phyloP scores from a whole-genome alignment of 2,113 vertebrate species.

The Hippolais icterina region DNA sequence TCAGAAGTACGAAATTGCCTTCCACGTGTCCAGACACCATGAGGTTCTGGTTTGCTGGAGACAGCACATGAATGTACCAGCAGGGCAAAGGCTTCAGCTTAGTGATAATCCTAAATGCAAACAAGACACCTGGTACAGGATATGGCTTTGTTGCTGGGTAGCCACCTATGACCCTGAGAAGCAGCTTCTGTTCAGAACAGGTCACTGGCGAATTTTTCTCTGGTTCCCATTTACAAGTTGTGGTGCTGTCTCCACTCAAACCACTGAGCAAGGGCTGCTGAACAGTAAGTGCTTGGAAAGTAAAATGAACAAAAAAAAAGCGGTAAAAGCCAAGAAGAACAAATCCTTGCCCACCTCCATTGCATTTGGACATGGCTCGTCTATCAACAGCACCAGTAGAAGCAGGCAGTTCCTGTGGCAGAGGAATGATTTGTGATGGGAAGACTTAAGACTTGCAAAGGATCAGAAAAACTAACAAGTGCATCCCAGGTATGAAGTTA shows the following conservation, averaged over 20 bases:
- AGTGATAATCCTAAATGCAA: background rate
- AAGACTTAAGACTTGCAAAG: conserved; percentile 29
- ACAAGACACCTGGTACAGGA: background rate
- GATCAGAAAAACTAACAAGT: conserved; percentile 6
- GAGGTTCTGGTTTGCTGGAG: background rate
- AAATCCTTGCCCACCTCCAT: background rate
- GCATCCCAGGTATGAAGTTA: conserved; percentile 11
- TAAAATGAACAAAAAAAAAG: background rate
- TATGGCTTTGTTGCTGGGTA: conserved; percentile 68
- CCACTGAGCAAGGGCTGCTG: background rate
- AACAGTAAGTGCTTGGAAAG: background rate
- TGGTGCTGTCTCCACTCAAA: background rate
- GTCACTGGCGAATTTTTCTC: background rate
- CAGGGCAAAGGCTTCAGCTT: conserved; percentile 56
- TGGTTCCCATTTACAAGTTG: background rate
- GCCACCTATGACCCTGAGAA: conserved; percentile 22
- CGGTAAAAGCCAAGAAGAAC: background rate
- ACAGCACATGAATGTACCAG: conserved; percentile 36
- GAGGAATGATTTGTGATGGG: background rate
- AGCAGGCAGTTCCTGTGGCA: background rate
- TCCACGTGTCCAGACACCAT: conserved; percentile 46
- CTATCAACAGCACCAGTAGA: background rate
- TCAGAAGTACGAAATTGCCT: conserved; percentile 44
- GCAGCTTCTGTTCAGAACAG: background rate
- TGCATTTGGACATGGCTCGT: background rate